Conservation (phyloP, 2,797 vertebrate genomes). For the Holocentrus rufus region DNA sequence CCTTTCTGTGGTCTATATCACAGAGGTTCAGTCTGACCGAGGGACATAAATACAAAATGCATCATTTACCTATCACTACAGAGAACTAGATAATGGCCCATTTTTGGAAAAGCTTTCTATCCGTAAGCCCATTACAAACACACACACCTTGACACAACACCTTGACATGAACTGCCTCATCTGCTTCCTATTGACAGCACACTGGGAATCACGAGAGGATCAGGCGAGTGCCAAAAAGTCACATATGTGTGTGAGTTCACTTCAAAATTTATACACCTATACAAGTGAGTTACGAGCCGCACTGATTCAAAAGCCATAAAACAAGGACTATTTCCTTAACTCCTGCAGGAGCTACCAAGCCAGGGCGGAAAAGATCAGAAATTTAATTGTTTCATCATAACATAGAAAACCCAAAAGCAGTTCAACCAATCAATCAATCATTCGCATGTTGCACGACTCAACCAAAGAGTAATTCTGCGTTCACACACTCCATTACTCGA, state of each 20-base stretch:
- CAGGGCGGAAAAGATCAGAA: not conserved
- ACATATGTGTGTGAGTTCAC: constrained; percentile 59
- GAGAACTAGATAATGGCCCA: not conserved
- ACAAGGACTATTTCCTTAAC: constrained; percentile 53
- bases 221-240: constrained; percentile 53
- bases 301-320: constrained; percentile 64
- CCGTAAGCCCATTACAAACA: not conserved
- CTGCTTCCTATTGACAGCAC: constrained; percentile 63
- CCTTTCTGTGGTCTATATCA: too few relatives aligned
- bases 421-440: constrained; percentile 43
- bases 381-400: constrained; percentile 6
- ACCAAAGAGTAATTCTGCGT: constrained; percentile 9
- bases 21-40: not conserved
- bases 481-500: constrained; percentile 54
- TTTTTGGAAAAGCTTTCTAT: not conserved
- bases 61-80: not conserved
- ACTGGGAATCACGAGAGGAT: constrained; percentile 61
- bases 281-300: constrained; percentile 72
- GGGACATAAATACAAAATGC: constrained; percentile 1
- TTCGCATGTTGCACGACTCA: constrained; percentile 42
- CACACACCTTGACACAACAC: constrained; percentile 5
- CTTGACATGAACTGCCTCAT: constrained; percentile 35
- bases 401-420: constrained; percentile 17
- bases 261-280: constrained; percentile 71
- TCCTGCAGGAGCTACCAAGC: constrained; percentile 10